Percentiles rank a stretch among this genome's conserved stretches.
phyloP scores from a whole-genome alignment of 2,888 invertebrate genomes.

The Neocrepidodera transversa region DNA sequence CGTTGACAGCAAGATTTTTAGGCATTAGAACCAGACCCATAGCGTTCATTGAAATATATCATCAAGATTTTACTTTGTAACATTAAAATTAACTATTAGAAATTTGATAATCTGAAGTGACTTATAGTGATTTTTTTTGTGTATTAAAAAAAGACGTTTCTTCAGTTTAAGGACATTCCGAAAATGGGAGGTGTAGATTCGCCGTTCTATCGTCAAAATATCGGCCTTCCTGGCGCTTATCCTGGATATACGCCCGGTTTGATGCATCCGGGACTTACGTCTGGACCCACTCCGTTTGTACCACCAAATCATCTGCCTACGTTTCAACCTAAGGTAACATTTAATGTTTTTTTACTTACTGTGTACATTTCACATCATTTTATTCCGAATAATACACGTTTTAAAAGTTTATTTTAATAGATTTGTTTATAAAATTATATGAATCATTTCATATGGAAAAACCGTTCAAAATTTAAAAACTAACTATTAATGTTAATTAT shows the following conservation, averaged over 20 bases:
- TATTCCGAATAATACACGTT: conserved; percentile 24
- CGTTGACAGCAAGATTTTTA: no score
- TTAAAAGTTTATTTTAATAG: neutral
- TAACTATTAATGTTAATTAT: no score
- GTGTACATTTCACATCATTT: conserved; percentile 28
- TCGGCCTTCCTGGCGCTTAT: conserved; percentile 76
- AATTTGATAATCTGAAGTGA: no score
- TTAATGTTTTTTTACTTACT: neutral
- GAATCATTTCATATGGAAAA: no score
- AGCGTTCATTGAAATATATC: no score
- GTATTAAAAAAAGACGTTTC: conserved; percentile 22
- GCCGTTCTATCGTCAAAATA: conserved; percentile 78
- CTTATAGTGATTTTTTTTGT: no score
- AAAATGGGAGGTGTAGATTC: conserved; percentile 81
- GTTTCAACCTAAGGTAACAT: conserved; percentile 84
- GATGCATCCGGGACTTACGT: conserved; percentile 75
- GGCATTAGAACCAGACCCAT: no score
- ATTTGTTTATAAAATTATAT: no score
- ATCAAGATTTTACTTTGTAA: no score
- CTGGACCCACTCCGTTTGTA: conserved; percentile 84
- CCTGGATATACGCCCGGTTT: conserved; percentile 80
- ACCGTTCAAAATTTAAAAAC: no score
- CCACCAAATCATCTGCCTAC: conserved; percentile 86
- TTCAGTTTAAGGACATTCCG: conserved; percentile 88
- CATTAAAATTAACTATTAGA: no score